Evolutionary conservation across 2,113 vertebrate species (phyloP), one percentile per base, ranked within the genome.

Genomic region (Takifugu bimaculatus): DNA sequence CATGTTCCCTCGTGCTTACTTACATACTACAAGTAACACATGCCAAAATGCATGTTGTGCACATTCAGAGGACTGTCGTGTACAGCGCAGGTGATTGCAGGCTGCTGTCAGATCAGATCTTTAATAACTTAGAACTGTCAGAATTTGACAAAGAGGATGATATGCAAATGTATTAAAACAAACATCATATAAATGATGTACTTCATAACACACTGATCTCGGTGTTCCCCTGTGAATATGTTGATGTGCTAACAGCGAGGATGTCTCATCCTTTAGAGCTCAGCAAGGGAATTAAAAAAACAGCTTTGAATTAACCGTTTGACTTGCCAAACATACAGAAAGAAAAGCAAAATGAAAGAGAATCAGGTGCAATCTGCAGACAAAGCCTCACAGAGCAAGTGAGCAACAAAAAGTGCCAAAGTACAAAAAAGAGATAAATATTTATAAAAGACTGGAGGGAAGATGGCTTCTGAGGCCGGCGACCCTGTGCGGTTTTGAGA

Each of bases 261-360:
- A 54, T 39, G 27, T 32, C 35, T 60, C 13, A 70, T 63, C 60
- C 53, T 60, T 39, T 35, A 39, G 14, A 44, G 70, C 44, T 26
- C 12, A 44, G 47, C 35, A 32, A 50, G 39, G 42, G 45, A 32
- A 55, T 27, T 6, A 4, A 50, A 59, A 61, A 26, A 27, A 59
- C 6, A 15, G 25, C 6, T 53, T 54, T 57, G 49, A 68, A 67
- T 52, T 44, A 58, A 27, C 20, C 35, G 48, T n/a, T 45, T 55
- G 15, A 26, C 45, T 55, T 39, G 4, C 43, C 68, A 63, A 68
- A 63, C 7, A 39, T 11, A 10, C 9, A 20, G 20, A 20, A 20
- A 20, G 20, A 20, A 20, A 20, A 20, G 20, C 20, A 20, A 20
- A 20, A 20, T 20, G 20, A 20, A 20, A 20, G 20, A 20, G 20